Percentiles rank a stretch among this genome's conserved stretches.
Evolutionary conservation across 2,113 vertebrate genomes (phyloP).

Genomic region (Apaloderma vittatum): DNA sequence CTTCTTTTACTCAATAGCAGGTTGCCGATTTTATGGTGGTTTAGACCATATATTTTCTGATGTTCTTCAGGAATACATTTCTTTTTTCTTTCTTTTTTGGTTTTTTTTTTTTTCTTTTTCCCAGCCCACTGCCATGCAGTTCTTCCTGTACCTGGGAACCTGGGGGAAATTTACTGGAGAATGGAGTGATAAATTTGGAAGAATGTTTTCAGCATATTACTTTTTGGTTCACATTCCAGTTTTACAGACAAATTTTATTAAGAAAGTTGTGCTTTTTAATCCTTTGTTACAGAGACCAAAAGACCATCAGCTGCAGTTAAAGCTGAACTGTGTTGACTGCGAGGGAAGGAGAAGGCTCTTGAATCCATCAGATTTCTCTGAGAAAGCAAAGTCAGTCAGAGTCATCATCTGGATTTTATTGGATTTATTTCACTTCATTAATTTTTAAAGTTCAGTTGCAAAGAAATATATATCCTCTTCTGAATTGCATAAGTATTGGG

Average conservation of each 20-base stretch:
- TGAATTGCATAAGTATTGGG: background rate
- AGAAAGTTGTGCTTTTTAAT: slow-evolving; percentile 42
- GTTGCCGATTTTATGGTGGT: background rate
- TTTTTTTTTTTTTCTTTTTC: background rate
- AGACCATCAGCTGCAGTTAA: background rate
- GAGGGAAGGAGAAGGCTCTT: background rate
- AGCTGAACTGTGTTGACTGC: background rate
- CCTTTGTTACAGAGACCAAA: slow-evolving; percentile 19
- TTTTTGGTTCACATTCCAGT: slow-evolving; percentile 16
- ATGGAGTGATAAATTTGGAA: background rate
- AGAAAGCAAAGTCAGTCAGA: background rate
- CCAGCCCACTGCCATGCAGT: background rate
- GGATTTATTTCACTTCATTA: background rate
- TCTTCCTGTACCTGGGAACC: background rate
- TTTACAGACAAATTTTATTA: slow-evolving; percentile 17
- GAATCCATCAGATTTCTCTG: background rate
- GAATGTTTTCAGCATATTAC: background rate
- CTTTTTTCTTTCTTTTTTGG: no score
- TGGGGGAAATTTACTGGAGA: background rate
- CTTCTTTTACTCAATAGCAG: no score
- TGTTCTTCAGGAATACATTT: background rate
- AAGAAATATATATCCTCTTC: background rate
- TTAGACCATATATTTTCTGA: background rate
- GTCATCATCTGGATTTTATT: background rate
- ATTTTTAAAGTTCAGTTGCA: background rate